phyloP scores from a whole-genome alignment of 2,113 vertebrate genomes.

The Aramus guarauna region DNA sequence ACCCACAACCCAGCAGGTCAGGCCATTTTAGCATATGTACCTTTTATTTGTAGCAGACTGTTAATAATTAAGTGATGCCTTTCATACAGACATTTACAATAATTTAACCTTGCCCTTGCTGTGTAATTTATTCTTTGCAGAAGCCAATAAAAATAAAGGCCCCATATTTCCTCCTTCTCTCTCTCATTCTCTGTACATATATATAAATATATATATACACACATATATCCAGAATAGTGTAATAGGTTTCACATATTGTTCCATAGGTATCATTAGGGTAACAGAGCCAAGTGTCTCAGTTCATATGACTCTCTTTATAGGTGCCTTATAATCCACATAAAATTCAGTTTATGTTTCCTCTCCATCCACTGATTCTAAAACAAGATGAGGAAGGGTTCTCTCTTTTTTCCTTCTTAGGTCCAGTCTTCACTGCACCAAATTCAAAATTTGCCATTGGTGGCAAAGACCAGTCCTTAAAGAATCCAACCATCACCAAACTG shows the following conservation, averaged over 20 bases:
- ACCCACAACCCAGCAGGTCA: conserved; percentile 25
- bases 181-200: background rate
- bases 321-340: conserved; percentile 62
- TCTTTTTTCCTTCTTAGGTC: background rate
- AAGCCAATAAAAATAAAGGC: conserved; percentile 70
- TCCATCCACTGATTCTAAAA: conserved; percentile 14
- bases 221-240: conserved; percentile 20
- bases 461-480: background rate
- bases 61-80: conserved; percentile 71
- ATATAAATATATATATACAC: conserved; percentile 26
- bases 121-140: conserved; percentile 62
- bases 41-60: conserved; percentile 63
- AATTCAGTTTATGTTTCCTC: conserved; percentile 62
- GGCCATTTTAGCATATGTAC: conserved; percentile 55
- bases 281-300: conserved; percentile 66
- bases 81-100: conserved; percentile 69
- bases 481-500: background rate
- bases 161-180: conserved; percentile 20
- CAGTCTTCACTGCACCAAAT: background rate
- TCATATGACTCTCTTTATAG: conserved; percentile 64
- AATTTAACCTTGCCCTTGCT: conserved; percentile 65
- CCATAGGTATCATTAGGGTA: conserved; percentile 58
- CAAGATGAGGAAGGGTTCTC: conserved; percentile 19
- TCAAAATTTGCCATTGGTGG: background rate
- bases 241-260: conserved; percentile 71